Conservation (phyloP, 2,113 vertebrate genomes). For the Daboia siamensis region DNA sequence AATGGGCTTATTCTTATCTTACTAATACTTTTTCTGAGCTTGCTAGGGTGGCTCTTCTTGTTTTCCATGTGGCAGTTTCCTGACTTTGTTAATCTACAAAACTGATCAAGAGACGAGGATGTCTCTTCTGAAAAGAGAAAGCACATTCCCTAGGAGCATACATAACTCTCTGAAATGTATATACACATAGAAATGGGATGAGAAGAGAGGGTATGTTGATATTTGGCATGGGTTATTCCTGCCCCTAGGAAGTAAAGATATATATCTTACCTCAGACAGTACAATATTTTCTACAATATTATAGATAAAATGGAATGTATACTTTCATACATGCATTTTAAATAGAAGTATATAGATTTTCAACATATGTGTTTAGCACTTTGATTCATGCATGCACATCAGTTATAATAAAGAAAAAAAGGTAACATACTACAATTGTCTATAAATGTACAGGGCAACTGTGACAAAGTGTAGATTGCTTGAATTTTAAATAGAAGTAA, state of each 20-base stretch:
- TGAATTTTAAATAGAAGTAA: background rate
- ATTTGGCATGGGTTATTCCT: background rate
- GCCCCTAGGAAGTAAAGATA: background rate
- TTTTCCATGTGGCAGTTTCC: background rate
- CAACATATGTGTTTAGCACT: background rate
- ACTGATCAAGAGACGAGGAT: background rate
- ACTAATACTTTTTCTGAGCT: background rate
- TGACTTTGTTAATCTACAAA: background rate
- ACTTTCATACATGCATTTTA: background rate
- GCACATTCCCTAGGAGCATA: background rate
- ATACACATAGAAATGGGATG: background rate
- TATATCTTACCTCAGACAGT: background rate
- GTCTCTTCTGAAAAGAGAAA: background rate
- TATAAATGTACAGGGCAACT: background rate
- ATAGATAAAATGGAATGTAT: background rate
- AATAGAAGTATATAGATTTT: background rate
- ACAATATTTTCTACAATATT: background rate
- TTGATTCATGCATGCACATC: background rate
- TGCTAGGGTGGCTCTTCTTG: background rate
- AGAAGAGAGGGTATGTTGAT: background rate
- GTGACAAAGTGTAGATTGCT: background rate
- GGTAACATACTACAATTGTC: background rate
- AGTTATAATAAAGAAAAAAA: background rate
- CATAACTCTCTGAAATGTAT: background rate
- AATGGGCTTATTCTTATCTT: constrained; percentile 8